phyloP scores from a whole-genome alignment of 2,888 invertebrate species.

The Callimorpha dominula region DNA sequence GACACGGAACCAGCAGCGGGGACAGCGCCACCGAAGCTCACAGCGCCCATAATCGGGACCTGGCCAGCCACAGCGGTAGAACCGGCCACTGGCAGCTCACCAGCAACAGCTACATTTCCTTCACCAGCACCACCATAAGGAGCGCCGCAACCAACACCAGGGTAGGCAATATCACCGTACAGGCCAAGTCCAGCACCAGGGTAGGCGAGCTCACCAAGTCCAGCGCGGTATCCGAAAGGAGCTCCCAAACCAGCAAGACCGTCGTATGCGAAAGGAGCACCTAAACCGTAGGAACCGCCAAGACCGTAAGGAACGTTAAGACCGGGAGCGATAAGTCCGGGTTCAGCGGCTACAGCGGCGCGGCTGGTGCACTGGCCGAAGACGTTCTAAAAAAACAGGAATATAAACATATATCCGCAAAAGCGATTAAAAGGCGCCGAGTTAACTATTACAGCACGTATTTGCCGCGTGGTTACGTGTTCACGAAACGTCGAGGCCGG shows the following conservation, averaged over 20 bases:
- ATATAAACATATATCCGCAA: background rate
- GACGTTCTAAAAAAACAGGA: background rate
- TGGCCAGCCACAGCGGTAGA: conserved; percentile 15
- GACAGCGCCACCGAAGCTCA: too few species aligned
- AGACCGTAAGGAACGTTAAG: too few species aligned
- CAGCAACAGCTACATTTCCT: conserved; percentile 4
- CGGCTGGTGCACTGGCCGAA: too few species aligned
- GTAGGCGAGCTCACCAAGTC: too few species aligned
- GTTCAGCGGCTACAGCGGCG: too few species aligned
- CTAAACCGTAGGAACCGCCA: background rate
- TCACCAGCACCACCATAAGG: conserved; percentile 19
- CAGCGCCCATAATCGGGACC: conserved; percentile 17
- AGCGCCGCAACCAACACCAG: conserved; percentile 12
- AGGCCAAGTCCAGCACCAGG: conserved; percentile 15
- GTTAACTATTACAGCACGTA: too few species aligned
- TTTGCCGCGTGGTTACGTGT: too few species aligned
- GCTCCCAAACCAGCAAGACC: background rate
- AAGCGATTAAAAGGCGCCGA: background rate
- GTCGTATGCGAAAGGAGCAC: background rate
- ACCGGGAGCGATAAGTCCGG: too few species aligned
- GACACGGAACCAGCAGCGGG: too few species aligned
- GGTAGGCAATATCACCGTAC: conserved; percentile 1
- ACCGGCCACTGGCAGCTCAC: conserved; percentile 17
- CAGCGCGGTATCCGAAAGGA: conserved; percentile 27
- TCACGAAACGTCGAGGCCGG: too few species aligned